Base-by-base conservation (phyloP, 2,888 invertebrate genomes). In the Zootermopsis nevadensis region DNA sequence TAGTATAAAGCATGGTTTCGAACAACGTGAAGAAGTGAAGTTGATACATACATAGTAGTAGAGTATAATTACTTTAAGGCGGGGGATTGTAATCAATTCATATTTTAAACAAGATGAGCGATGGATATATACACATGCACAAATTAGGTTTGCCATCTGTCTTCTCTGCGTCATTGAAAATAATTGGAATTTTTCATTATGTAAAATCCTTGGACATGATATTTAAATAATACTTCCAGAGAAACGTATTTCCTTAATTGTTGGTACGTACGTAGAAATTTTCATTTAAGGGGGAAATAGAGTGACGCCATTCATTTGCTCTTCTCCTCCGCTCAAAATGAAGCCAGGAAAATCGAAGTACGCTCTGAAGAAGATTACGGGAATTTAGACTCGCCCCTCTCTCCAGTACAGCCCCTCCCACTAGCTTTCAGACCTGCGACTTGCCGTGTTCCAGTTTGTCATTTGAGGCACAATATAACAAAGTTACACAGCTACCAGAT, bases 331-430 rank as follows among this genome's bases (percentile, higher is more conserved):
- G n/a, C 60, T 60, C 27, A 60, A 2, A 60, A 2, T n/a, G 60
- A 60, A 60, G 27, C 27, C n/a, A 60, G n/a, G 60, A 60, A 60
- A 60, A 60, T 60, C 60, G 60, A 60, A 60, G 60, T 27, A n/a
- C 6, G 60, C 60, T 60, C 60, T 60, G 27, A 60, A 60, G 60
- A 60, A 60, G 60, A 60, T 60, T 60, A 60, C 8, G 7, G 60
- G n/a, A 60, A 60, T 60, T n/a, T 27, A 2, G 60, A 15, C 60
- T 27, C 27, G 0, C 27, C 15, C 60, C 1, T 27, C 60, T 60
- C 60, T 27, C 60, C 27, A 60, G 19, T 19, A 12, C 15, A 19
- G 19, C 48, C 15, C 48, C 48, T 0, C 27, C 10, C 60, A n/a
- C n/a, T 4, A 60, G 12, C 60, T n/a, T 27, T 2, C 2, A n/a